Conservation (phyloP, 2,113 vertebrate species). For the Egretta garzetta region DNA sequence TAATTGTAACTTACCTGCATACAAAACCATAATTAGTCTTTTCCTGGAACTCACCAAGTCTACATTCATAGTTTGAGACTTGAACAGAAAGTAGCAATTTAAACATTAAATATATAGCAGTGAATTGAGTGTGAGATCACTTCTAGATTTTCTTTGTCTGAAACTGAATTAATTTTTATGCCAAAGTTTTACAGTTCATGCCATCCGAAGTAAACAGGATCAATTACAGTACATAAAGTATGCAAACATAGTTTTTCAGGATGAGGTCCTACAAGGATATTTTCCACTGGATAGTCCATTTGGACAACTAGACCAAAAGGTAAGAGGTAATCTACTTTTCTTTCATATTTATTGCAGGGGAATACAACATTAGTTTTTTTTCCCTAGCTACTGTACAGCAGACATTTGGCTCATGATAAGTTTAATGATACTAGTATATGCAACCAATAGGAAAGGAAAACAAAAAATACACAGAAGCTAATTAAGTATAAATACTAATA, state of each 20-base stretch:
- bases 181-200: neutral
- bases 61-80: neutral
- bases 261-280: neutral
- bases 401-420: neutral
- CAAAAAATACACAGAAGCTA: neutral
- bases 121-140: neutral
- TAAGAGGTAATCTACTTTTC: neutral
- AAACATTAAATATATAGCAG: neutral
- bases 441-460: neutral
- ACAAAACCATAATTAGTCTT: neutral
- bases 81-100: neutral
- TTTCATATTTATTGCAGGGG: neutral
- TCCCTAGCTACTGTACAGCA: neutral
- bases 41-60: neutral
- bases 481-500: neutral
- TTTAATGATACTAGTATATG: neutral
- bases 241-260: neutral
- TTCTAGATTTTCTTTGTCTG: neutral
- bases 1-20: neutral
- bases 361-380: neutral
- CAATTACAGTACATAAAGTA: neutral
- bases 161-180: neutral
- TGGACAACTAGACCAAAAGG: neutral
- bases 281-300: neutral
- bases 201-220: neutral